Base-by-base conservation (phyloP, 2,113 vertebrate species). In the Cavia porcellus region DNA sequence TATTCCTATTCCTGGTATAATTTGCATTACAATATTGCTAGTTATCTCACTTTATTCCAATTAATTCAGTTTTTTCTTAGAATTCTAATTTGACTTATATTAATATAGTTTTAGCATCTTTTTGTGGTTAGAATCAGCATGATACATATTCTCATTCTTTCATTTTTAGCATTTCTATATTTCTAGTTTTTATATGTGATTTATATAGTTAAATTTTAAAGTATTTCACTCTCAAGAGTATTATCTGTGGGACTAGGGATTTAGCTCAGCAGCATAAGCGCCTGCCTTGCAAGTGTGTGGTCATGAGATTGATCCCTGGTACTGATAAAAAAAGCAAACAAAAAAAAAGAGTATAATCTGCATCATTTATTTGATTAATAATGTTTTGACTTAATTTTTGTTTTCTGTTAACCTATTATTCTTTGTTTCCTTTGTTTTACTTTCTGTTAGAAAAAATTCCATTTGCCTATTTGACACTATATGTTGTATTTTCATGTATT, bases 301-400 rank as follows among this genome's bases (percentile, higher is more conserved):
- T n/a, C n/a, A n/a, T n/a, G n/a, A n/a, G n/a, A n/a, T n/a, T n/a
- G n/a, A n/a, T n/a, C n/a, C n/a, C n/a, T n/a, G n/a, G n/a, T n/a
- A n/a, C n/a, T n/a, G n/a, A n/a, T n/a, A n/a, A n/a, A n/a, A n/a
- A n/a, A n/a, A n/a, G n/a, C 38, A 38, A 38, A 38, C 38, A 38
- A 38, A 38, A 38, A 38, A 38, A 38, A 38, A 38, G 38, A 38
- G 32, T 55, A 9, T 79, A 45, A 52, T 79, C 61, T 87, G 1
- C 74, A 88, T 83, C 20, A 83, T 77, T 83, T 96, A 87, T 96
- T 87, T 88, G 61, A 84, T 70, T 88, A 47, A 61, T 89, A 94
- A 70, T 75, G n/a, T 45, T 70, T 96, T n/a, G 8, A 92, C 42
- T 83, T 88, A 75, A 75, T 96, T 82, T 87, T 17, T 84, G 59